These are phyloP conservation scores for Drosophila parthenogenetica DNA, from an alignment of 2,888 invertebrate species.

Conservation along the genomic window DNA sequence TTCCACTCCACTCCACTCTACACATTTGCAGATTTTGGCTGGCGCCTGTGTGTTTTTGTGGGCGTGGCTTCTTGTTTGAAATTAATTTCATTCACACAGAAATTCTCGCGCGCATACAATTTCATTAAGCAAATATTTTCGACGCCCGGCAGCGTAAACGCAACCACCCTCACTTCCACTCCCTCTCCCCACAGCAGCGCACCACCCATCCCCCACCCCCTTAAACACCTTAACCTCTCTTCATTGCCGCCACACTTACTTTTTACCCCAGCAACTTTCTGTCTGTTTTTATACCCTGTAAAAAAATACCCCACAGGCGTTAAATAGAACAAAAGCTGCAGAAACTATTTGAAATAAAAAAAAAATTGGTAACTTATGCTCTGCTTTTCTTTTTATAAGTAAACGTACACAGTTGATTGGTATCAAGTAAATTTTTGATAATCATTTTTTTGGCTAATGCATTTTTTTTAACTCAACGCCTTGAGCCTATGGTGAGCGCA, in stretches of 20 bases:
- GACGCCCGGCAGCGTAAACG: slow-evolving; percentile 51
- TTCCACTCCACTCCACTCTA: not conserved
- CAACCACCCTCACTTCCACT: not conserved
- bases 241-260: not conserved
- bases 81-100: slow-evolving; percentile 78
- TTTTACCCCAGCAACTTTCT: not conserved
- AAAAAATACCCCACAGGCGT: not conserved
- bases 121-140: slow-evolving; percentile 80
- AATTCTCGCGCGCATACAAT: slow-evolving; percentile 78
- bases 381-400: too few relatives aligned
- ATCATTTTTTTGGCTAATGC: too few relatives aligned
- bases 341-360: not conserved
- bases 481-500: too few relatives aligned
- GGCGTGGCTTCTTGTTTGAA: slow-evolving; percentile 64
- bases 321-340: not conserved
- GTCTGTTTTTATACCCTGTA: slow-evolving; percentile 28
- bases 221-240: not conserved
- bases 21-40: slow-evolving; percentile 8
- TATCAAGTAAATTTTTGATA: too few relatives aligned
- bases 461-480: too few relatives aligned
- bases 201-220: not conserved
- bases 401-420: too few relatives aligned
- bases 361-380: too few relatives aligned
- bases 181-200: not conserved
- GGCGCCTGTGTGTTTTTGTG: slow-evolving; percentile 31